These are phyloP conservation scores for Brachynemurus nebulosus DNA, from an alignment of 2,888 invertebrate species.

Conservation along the genomic window DNA sequence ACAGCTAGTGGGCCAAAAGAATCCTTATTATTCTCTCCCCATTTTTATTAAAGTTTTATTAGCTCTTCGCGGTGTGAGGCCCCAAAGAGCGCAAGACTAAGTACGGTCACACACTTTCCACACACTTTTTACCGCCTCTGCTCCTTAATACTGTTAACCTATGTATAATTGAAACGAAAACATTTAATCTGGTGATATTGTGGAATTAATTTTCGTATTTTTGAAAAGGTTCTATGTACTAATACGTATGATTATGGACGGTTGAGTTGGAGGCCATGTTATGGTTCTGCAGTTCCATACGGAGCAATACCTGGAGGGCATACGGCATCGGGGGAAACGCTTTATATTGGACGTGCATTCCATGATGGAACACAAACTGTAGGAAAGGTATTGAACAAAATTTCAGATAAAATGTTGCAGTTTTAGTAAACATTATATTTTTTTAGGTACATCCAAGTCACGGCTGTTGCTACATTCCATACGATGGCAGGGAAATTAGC, in stretches of 20 bases:
- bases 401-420: too few relatives aligned
- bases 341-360: constrained; percentile 39
- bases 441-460: constrained; percentile 50
- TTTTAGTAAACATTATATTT: constrained; percentile 3
- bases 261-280: constrained; percentile 36
- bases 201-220: neutral
- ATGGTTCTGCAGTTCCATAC: constrained; percentile 34
- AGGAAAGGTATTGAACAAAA: constrained; percentile 33
- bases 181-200: too few relatives aligned
- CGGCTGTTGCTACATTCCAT: constrained; percentile 48
- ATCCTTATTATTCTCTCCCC: too few relatives aligned
- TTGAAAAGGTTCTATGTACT: neutral
- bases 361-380: constrained; percentile 41
- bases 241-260: constrained; percentile 21
- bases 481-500: constrained; percentile 48
- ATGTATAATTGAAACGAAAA: too few relatives aligned
- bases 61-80: too few relatives aligned
- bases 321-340: constrained; percentile 36
- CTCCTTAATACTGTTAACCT: too few relatives aligned
- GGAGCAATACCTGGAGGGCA: constrained; percentile 39
- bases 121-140: too few relatives aligned
- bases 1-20: too few relatives aligned
- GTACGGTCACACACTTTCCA: too few relatives aligned
- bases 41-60: too few relatives aligned
- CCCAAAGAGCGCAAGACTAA: too few relatives aligned